Evolutionary conservation across 2,797 vertebrate genomes (phyloP).

Genomic region (Paedocypris micromegethes): DNA sequence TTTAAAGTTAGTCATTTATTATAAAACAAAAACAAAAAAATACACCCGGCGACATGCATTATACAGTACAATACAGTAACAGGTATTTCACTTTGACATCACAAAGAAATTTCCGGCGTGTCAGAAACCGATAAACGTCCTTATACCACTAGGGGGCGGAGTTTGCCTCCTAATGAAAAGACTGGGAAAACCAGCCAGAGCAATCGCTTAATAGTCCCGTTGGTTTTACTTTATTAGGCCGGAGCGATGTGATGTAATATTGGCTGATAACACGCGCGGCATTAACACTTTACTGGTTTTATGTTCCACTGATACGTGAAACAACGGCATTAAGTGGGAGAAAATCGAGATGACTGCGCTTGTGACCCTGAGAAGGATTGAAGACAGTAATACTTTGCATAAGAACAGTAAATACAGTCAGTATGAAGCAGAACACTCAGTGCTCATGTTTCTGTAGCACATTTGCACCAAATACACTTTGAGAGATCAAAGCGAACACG

Average conservation of each 20-base stretch:
- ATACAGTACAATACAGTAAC: too few species aligned
- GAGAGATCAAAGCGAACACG: too few species aligned
- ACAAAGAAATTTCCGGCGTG: too few species aligned
- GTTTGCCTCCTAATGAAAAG: constrained; percentile 14
- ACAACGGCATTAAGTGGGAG: neutral
- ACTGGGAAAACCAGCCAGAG: neutral
- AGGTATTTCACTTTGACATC: too few species aligned
- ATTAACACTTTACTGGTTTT: constrained; percentile 5
- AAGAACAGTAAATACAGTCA: constrained; percentile 37
- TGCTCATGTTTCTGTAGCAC: constrained; percentile 43
- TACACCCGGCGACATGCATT: neutral
- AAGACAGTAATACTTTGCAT: constrained; percentile 52
- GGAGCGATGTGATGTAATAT: neutral
- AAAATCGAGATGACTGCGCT: constrained; percentile 33
- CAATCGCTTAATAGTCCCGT: constrained; percentile 5
- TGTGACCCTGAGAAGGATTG: constrained; percentile 62
- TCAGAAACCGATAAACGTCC: neutral
- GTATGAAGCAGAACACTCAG: constrained; percentile 46
- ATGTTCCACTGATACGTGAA: neutral
- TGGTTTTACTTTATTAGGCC: constrained; percentile 35
- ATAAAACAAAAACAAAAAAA: too few species aligned
- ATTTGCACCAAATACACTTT: constrained; percentile 23
- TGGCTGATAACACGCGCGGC: neutral
- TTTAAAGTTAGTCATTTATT: too few species aligned
- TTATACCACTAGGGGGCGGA: constrained; percentile 54